Base-by-base conservation (phyloP, 1,140 invertebrate species). In the Drosophila neocordata region DNA sequence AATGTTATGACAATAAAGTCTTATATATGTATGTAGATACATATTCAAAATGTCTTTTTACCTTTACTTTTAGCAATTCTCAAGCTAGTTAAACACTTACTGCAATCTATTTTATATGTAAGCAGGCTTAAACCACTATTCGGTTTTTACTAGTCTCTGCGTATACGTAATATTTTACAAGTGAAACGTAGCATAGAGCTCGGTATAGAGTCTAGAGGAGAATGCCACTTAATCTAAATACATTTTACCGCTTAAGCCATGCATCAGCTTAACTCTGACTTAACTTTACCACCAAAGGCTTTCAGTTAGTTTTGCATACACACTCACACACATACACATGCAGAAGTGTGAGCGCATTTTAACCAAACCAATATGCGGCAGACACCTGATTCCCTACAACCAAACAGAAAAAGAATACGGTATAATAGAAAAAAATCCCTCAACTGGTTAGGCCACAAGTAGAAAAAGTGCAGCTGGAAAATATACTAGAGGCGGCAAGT, bases 151-250 rank as follows among this genome's bases (percentile, higher is more conserved):
- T 60, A 48, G 59, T 76, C 65, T 7, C 31, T 44, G 62, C 59
- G 70, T 78, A 65, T 78, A 56, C 70, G 65, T 82, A 87, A 87
- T 87, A 65, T 55, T 69, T 71, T 48, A 38, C 20, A 22, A 65
- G 24, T 59, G 62, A 13, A 24, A 35, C 34, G n/a, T 52, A 27
- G 7, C 13, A 9, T 5, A 8, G 1, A 27, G n/a, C 65, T 24
- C 48, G 31, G 55, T 35, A 55, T 7, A 13, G 8, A 27, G 64
- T 15, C 8, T 62, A 44, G 63, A 71, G 70, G 73, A 77, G 73
- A 84, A 53, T 65, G 74, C 74, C 82, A 85, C 82, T 85, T 85
- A 87, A 85, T 85, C 82, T 85, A 87, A 85, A 85, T 87, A 85
- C 82, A 72, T 85, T 79, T 80, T 73, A 87, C 82, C 79, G 82